These are phyloP conservation scores for Drosophila monieri DNA, from an alignment of 2,888 invertebrate species.

Conservation along the genomic window DNA sequence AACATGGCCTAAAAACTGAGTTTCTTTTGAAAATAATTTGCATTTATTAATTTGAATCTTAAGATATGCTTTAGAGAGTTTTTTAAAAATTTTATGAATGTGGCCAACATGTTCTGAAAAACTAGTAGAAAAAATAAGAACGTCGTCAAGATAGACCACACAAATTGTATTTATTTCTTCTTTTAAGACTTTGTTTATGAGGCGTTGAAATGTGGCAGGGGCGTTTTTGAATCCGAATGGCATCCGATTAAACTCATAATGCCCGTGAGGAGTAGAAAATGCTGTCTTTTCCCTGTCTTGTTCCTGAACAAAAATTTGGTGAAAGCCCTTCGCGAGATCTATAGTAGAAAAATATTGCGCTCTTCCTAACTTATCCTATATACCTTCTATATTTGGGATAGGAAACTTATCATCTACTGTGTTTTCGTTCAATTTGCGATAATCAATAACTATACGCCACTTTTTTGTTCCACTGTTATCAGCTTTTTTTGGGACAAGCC, in stretches of 20 bases:
- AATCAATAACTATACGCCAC: constrained; percentile 15
- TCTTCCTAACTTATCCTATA: constrained; percentile 56
- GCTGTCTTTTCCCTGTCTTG: constrained; percentile 51
- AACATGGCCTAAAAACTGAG: background rate
- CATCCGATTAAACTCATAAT: constrained; percentile 36
- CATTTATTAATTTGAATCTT: constrained; percentile 22
- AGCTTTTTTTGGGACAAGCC: too few species aligned
- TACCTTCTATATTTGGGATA: constrained; percentile 50
- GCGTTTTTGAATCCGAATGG: constrained; percentile 6
- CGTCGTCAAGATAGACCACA: constrained; percentile 24
- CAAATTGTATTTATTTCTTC: constrained; percentile 15
- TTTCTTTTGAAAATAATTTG: constrained; percentile 19
- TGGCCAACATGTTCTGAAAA: constrained; percentile 31
- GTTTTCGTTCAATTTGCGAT: constrained; percentile 27
- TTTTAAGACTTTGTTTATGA: constrained; percentile 15
- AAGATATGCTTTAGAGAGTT: constrained; percentile 16
- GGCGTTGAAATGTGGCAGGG: constrained; percentile 31
- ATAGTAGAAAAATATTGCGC: constrained; percentile 47
- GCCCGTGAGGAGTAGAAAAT: constrained; percentile 43
- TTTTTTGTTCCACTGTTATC: too few species aligned
- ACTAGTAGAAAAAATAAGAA: constrained; percentile 42
- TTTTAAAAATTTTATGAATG: constrained; percentile 20
- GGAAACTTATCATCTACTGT: constrained; percentile 38
- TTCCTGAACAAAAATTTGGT: constrained; percentile 39
- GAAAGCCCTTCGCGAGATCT: constrained; percentile 55